Evolutionary conservation across 2,113 vertebrate genomes (phyloP), one percentile per base, ranked within the genome.

Genomic region (Pachycephala philippinensis): DNA sequence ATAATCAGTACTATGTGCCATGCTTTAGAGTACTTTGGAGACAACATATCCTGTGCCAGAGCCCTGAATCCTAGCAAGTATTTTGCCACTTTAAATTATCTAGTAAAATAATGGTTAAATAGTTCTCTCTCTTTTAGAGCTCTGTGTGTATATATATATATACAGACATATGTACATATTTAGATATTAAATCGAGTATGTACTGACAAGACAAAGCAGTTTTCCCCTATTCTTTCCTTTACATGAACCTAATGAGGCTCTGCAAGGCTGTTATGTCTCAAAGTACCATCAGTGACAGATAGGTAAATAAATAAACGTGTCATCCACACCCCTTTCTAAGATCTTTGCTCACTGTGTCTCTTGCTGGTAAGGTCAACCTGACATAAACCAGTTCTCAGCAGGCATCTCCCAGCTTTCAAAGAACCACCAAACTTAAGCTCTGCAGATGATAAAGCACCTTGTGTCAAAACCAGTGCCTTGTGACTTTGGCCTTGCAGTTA

Each of bases 321-420:
- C 68, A 83, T 77, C 54, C 86, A 50, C 24, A 75, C 15, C 33
- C 27, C 37, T 87, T 91, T 57, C 49, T 72, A 87, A 95, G 74
- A 87, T 47, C 76, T 78, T 89, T 95, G 70, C 77, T 95, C 87
- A 66, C 27, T 72, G 49, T 61, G 50, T 78, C 63, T 87, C 66
- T 83, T 95, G 56, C 88, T 95, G 77, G 64, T 77, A 84, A 92
- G 70, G 87, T 96, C 84, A 85, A 89, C 72, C 52, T 81, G 89
- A 94, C 57, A 92, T 68, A 91, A 97, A 88, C 70, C 70, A 89
- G 95, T 72, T 93, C 91, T 94, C 91, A 93, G 87, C 80, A 92
- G 84, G 92, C 76, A 78, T 64, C 82, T 93, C 66, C 47, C 9
- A 26, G 76, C 45, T 87, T 95, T 95, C 90, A 86, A 85, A 95